phyloP scores from a whole-genome alignment of 2,797 vertebrate genomes.

The Acanthis flammea region DNA sequence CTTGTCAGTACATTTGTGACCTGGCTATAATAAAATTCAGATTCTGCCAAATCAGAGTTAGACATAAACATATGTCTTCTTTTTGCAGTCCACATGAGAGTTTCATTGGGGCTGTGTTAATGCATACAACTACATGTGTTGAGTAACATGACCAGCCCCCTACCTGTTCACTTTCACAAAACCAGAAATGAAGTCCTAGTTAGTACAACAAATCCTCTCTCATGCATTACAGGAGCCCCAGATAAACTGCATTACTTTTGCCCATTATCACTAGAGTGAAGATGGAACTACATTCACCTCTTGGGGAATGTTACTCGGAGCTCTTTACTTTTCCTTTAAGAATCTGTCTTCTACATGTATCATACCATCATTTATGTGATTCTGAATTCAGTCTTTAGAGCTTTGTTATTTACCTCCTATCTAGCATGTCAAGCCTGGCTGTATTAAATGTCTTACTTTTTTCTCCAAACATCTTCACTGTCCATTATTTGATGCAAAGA shows the following conservation, averaged over 20 bases:
- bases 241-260: background rate
- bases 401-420: background rate
- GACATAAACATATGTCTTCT: background rate
- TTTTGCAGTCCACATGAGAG: background rate
- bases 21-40: slow-evolving; percentile 42
- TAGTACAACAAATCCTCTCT: background rate
- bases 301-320: background rate
- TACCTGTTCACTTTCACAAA: background rate
- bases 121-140: background rate
- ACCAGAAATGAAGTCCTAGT: background rate
- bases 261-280: background rate
- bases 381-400: background rate
- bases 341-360: background rate
- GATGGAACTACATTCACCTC: background rate
- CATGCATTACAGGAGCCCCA: background rate
- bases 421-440: background rate
- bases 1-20: slow-evolving; percentile 37
- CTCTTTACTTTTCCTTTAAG: background rate
- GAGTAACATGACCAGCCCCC: background rate
- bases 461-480: background rate
- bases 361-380: background rate
- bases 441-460: background rate
- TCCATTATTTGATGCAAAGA: background rate
- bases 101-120: background rate
- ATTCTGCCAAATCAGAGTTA: background rate